These are phyloP conservation scores for Acanthaster planci DNA, from an alignment of 35 echinoderm and acorn worm genomes.

Conservation along the genomic window DNA sequence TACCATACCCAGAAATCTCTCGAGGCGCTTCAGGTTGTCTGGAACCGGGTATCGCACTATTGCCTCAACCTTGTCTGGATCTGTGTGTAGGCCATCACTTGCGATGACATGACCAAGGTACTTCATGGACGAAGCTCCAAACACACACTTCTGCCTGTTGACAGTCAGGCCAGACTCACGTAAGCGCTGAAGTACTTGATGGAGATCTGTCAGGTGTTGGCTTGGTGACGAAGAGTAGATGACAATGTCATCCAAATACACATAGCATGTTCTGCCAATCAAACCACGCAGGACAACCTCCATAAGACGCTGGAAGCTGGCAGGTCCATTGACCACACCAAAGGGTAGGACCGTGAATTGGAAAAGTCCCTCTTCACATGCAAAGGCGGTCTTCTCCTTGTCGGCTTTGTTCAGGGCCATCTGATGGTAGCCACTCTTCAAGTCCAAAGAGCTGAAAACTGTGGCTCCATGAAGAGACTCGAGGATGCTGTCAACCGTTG, in stretches of 20 bases:
- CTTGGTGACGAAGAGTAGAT: conserved; percentile 40
- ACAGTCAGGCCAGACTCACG: conserved; percentile 36
- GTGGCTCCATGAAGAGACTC: conserved; percentile 37
- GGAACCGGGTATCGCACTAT: conserved; percentile 22
- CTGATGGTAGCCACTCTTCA: conserved; percentile 60
- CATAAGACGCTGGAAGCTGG: conserved; percentile 54
- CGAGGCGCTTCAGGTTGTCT: not conserved
- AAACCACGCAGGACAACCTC: conserved; percentile 34
- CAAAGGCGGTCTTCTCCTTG: conserved; percentile 57
- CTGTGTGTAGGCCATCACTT: conserved; percentile 23
- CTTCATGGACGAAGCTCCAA: conserved; percentile 3
- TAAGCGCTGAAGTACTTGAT: not conserved
- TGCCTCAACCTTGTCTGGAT: conserved; percentile 52
- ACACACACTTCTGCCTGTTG: conserved; percentile 29
- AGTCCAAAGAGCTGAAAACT: conserved; percentile 56
- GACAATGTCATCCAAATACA: conserved; percentile 69
- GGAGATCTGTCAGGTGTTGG: conserved; percentile 49
- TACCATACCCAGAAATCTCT: conserved; percentile 43
- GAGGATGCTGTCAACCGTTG: conserved; percentile 46
- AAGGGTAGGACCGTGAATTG: conserved; percentile 73
- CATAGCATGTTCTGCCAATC: conserved; percentile 28
- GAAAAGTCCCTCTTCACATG: conserved; percentile 43
- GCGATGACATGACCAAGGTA: conserved; percentile 60
- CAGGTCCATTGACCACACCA: conserved; percentile 54
- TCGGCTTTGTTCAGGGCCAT: conserved; percentile 39